Conservation (phyloP, 2,113 vertebrate genomes). For the Danionella cerebrum region DNA sequence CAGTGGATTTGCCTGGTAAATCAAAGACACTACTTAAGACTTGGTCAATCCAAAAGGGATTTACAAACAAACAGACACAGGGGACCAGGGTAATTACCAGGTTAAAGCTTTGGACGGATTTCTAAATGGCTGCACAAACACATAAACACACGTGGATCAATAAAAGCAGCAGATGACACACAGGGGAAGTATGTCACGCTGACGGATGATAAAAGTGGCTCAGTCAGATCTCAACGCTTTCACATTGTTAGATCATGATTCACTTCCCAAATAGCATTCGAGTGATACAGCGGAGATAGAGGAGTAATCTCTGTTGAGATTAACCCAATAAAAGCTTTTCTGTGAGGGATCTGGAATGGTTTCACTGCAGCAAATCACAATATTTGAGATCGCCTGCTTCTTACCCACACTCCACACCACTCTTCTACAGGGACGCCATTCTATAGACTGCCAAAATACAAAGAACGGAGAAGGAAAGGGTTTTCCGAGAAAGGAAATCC, state of each 20-base stretch:
- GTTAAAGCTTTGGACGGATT: conserved; percentile 1
- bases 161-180: not conserved
- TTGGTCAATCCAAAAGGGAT: not conserved
- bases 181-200: not conserved
- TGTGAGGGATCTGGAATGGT: not conserved
- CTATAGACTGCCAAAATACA: too few relatives aligned
- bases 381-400: not conserved
- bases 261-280: not conserved
- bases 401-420: too few relatives aligned
- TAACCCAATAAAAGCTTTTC: too few relatives aligned
- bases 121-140: conserved; percentile 4
- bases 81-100: conserved; percentile 10
- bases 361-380: not conserved
- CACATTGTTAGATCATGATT: not conserved
- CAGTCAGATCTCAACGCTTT: not conserved
- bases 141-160: not conserved
- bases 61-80: conserved; percentile 12
- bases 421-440: too few relatives aligned
- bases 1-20: not conserved
- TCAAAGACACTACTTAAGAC: not conserved
- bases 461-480: too few relatives aligned
- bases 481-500: too few relatives aligned
- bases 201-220: not conserved
- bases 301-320: too few relatives aligned
- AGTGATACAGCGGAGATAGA: not conserved